Base-by-base conservation (phyloP, 92 coral and sea anemone species). In the Desmophyllum pertusum region DNA sequence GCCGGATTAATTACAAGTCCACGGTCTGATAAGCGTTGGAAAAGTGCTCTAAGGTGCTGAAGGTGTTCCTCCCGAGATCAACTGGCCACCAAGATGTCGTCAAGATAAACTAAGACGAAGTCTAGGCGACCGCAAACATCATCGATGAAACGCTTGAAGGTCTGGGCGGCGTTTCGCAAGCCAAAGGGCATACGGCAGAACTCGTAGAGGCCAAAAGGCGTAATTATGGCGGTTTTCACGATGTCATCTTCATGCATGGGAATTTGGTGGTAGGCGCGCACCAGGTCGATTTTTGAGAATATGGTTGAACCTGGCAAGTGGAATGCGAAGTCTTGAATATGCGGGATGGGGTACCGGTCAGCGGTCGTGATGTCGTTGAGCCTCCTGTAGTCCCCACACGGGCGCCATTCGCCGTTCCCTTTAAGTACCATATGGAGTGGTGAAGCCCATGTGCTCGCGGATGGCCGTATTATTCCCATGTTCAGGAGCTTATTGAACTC, bases 391-490 rank as follows among this genome's bases (percentile, higher is more conserved):
- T 84, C 88, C 27, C 86, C 86, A 52, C 92, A 89, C 13, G 92
- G 89, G 6, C 78, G 69, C 89, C 89, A 89, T 31, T 79, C 89
- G 19, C 89, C 86, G 53, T 84, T 84, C 5, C 23, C 71, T n/a
- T 79, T 84, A 43, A 52, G 42, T 0, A 89, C 89, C 89, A 73
- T 74, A 57, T 84, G 89, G 45, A 84, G 76, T 36, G 92, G 92
- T 7, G 92, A 89, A 19, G 92, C 86, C 89, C 89, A 89, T 1
- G 85, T 88, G 65, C 89, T 89, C 10, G 92, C 73, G 18, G 92
- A 85, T 4, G 89, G 87, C 5, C 84, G 63, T 36, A 80, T 53
- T 53, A 85, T 80, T 10, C 89, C 83, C 86, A 75, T 84, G 52
- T 79, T 84, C 7, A 84, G 79, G 73, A 88, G 84, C 42, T 81